Evolutionary conservation across 2,888 invertebrate genomes (phyloP), one percentile per base, ranked within the genome.

Genomic region (Strigamia crassipes): DNA sequence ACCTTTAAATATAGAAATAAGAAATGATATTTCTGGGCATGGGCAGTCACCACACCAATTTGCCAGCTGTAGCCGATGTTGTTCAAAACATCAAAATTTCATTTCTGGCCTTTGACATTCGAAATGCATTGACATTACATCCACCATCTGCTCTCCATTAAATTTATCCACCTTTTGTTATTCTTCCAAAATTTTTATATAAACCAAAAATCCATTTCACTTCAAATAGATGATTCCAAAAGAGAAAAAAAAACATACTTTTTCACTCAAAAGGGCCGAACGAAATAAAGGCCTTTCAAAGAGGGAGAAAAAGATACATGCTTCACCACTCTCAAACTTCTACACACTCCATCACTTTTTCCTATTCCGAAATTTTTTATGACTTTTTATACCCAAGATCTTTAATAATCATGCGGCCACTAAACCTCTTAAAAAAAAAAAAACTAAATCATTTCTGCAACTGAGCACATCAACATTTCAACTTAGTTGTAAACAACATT

Each of bases 251-350:
- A 73, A 73, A 73, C 73, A 73, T 73, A 73, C 73, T 73, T 73
- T 31, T 73, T 73, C 73, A 73, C 73, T 73, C 73, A 73, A 23
- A 73, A 23, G 31, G 73, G 31, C 73, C 73, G 73, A 31, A 27
- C 73, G 23, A 31, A 73, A 31, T 73, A 73, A 73, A 73, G 73
- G 73, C 73, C 73, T 73, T 73, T 73, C 73, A 73, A 73, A 73
- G 6, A 27, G 23, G 73, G 73, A 73, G 73, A 73, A 73, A 56
- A 73, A 31, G 73, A 73, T 73, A 73, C 73, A 73, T 73, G 73
- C 73, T 73, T 73, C 73, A 73, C 73, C 73, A 73, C 73, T 73
- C n/a, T 73, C 56, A 23, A 73, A 73, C 27, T 73, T 31, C 31
- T 73, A 23, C 27, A 27, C n/a, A 31, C 31, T 27, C 73, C 73